Evolutionary conservation across 2,888 invertebrate species (phyloP), one percentile per base, ranked within the genome.

Genomic region (Periphyllus acericola): DNA sequence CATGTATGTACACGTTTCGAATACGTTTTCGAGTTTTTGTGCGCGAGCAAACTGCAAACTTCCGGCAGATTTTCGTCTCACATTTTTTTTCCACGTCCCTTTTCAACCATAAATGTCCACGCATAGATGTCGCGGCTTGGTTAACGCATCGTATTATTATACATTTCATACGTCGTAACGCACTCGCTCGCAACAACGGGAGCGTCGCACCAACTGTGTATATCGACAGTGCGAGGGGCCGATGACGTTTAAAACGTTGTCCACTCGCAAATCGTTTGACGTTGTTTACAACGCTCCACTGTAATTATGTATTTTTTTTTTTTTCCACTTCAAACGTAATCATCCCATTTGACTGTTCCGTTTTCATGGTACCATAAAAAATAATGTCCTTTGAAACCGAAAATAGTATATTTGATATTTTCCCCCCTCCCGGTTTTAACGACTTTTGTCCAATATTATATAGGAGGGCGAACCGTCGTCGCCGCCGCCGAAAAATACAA

Each of bases 361-460:
- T 85, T 85, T 85, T 52, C 78, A 85, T 66, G 78, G 85, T 68
- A 60, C 78, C 68, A 85, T 85, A 85, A 85, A 85, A 78, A 85
- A 78, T 85, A 85, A 78, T 78, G 85, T 78, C 68, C 78, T 78
- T 52, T 52, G 52, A 68, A 71, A 85, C 85, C 85, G 52, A 85
- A 85, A 85, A 85, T 78, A 85, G 78, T 68, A 34, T 76, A 46
- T 46, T 71, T 32, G 66, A 46, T 78, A 76, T 34, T 68, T n/a
- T 46, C 66, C 19, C 32, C 34, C 29, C 17, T 34, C 72, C 36
- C 32, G 55, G 32, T 21, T 25, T 76, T 66, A 76, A 76, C 60
- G 84, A 75, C 75, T 66, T 72, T 46, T 9, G 84, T 76, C 60
- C 75, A 32, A 76, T 84, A 76, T 75, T 46, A 34, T 14, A n/a